These are phyloP conservation scores for Deroplatys truncata DNA, from an alignment of 2,888 invertebrate species.

Conservation along the genomic window DNA sequence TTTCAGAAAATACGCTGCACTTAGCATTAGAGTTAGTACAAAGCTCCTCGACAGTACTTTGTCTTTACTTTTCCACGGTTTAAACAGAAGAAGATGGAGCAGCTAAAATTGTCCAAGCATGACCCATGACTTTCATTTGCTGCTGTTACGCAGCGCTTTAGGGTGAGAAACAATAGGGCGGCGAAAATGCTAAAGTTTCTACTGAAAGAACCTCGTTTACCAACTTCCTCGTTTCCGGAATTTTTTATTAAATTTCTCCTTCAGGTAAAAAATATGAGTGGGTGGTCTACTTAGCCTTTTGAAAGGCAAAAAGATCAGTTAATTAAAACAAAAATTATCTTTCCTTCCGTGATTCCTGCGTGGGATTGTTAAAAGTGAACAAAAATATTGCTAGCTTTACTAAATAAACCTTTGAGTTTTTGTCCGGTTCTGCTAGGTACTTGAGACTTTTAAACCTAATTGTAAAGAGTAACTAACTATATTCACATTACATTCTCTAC, in stretches of 20 bases:
- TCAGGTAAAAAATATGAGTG: neutral
- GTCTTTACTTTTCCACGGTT: neutral
- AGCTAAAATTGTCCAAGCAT: neutral
- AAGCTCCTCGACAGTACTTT: neutral
- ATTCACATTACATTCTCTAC: too few species aligned
- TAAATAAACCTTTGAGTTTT: too few species aligned
- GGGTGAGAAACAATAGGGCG: neutral
- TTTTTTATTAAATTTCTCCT: neutral
- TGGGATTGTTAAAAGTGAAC: too few species aligned
- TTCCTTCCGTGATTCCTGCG: too few species aligned
- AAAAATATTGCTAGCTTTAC: too few species aligned
- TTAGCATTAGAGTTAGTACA: neutral
- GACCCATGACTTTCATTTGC: neutral
- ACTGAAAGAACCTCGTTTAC: neutral
- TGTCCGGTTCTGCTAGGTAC: too few species aligned
- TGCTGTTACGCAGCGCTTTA: neutral
- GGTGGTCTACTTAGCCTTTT: neutral
- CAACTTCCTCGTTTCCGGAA: neutral
- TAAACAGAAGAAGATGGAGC: neutral
- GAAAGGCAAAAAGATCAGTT: too few species aligned
- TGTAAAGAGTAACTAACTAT: too few species aligned
- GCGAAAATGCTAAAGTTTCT: neutral
- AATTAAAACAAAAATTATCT: too few species aligned
- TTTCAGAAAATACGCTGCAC: neutral
- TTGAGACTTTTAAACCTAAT: too few species aligned